Evolutionary conservation across 2,797 vertebrate genomes (phyloP).

Genomic region (Ambastaia sidthimunki): DNA sequence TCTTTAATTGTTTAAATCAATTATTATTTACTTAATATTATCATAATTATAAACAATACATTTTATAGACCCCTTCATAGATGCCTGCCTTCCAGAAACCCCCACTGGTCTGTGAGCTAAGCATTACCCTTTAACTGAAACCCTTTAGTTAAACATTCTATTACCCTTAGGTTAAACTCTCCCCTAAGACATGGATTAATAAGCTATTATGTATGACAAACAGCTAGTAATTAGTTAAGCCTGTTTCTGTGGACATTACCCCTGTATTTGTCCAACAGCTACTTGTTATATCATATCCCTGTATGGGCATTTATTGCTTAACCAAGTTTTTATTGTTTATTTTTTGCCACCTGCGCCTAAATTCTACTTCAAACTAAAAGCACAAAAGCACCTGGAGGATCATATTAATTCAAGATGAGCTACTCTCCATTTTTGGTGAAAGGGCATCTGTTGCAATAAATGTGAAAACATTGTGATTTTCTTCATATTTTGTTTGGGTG

Average conservation of each 20-base stretch:
- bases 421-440: background rate
- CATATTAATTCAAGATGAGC: background rate
- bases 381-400: background rate
- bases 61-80: background rate
- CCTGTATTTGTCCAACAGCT: background rate
- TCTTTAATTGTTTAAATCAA: background rate
- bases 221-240: background rate
- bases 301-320: background rate
- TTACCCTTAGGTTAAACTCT: conserved; percentile 1
- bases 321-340: background rate
- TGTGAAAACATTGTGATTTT: conserved; percentile 1
- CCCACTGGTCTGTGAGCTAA: background rate
- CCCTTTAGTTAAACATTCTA: background rate
- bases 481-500: background rate
- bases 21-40: background rate
- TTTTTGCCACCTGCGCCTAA: too few species aligned
- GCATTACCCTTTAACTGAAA: background rate
- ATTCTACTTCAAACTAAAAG: too few species aligned
- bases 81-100: background rate
- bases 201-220: background rate
- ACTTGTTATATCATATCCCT: conserved; percentile 6
- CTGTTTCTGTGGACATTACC: background rate
- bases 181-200: conserved; percentile 1
- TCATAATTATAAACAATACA: background rate
- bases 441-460: background rate